These are phyloP conservation scores for Luperina nickerlii DNA, from an alignment of 2,888 invertebrate species.

Conservation along the genomic window DNA sequence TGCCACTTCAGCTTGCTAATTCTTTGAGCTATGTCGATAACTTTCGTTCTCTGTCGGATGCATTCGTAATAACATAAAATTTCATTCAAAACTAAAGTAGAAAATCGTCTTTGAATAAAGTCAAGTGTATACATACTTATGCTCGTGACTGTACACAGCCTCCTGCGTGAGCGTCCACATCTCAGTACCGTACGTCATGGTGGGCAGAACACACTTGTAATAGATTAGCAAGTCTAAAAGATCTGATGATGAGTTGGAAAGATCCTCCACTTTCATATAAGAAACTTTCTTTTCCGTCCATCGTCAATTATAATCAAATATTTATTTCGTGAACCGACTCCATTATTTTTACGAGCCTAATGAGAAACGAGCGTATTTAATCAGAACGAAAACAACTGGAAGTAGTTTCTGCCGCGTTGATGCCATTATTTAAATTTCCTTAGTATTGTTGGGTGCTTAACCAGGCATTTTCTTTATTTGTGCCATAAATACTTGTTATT, in stretches of 20 bases:
- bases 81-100: too few relatives aligned
- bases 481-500: slow-evolving; percentile 41
- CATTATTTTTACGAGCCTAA: slow-evolving; percentile 50
- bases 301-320: slow-evolving; percentile 45
- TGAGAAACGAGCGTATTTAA: slow-evolving; percentile 61
- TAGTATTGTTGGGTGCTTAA: slow-evolving; percentile 43
- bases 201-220: too few relatives aligned
- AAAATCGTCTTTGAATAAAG: too few relatives aligned
- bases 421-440: slow-evolving; percentile 56
- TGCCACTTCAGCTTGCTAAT: too few relatives aligned
- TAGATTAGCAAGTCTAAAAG: neutral
- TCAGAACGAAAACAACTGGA: slow-evolving; percentile 60
- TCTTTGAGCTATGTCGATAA: too few relatives aligned
- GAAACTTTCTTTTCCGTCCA: neutral
- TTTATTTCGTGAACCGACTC: slow-evolving; percentile 47
- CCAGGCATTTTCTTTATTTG: slow-evolving; percentile 43
- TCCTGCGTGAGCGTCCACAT: too few relatives aligned
- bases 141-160: too few relatives aligned
- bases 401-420: slow-evolving; percentile 48
- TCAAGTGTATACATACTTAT: too few relatives aligned
- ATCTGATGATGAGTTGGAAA: neutral
- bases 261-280: neutral
- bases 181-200: too few relatives aligned
- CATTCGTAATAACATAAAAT: too few relatives aligned
- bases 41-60: too few relatives aligned